Evolutionary conservation across 2,797 vertebrate genomes (phyloP).

Genomic region (Sus cebifrons): DNA sequence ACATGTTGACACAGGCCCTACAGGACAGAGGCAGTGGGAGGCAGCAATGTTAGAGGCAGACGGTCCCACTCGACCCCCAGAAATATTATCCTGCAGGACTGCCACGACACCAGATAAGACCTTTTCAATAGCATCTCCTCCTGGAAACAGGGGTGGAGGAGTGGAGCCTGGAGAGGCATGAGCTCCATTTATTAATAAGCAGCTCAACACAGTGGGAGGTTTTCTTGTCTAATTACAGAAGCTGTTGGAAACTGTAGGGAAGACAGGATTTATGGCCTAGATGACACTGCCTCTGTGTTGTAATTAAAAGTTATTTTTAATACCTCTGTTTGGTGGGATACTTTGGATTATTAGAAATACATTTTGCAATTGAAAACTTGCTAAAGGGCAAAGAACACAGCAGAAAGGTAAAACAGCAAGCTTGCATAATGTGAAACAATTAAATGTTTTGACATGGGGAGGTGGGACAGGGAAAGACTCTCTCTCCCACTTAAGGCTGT

Average conservation of each 20-base stretch:
- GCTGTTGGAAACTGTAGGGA: conserved; percentile 71
- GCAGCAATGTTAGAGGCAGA: neutral
- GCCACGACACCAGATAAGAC: neutral
- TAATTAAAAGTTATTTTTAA: conserved; percentile 88
- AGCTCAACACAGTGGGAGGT: conserved; percentile 76
- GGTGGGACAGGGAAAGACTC: conserved; percentile 41
- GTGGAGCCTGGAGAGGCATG: neutral
- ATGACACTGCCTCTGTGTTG: conserved; percentile 77
- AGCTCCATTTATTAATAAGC: conserved; percentile 79
- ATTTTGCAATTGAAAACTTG: conserved; percentile 71
- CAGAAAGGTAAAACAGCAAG: conserved; percentile 31
- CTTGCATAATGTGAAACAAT: conserved; percentile 47
- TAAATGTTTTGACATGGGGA: conserved; percentile 67
- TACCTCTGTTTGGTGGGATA: conserved; percentile 69
- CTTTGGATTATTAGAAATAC: conserved; percentile 76
- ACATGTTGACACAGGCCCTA: too few species aligned
- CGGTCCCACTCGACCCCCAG: neutral
- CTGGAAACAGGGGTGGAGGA: neutral
- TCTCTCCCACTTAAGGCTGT: neutral
- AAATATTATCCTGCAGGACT: neutral
- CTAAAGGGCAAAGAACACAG: conserved; percentile 66
- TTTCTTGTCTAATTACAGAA: conserved; percentile 83
- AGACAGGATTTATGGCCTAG: conserved; percentile 77
- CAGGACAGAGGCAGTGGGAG: neutral
- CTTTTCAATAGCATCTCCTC: neutral